Base-by-base conservation (phyloP, 2,797 vertebrate genomes). In the Enteromius mattozi region DNA sequence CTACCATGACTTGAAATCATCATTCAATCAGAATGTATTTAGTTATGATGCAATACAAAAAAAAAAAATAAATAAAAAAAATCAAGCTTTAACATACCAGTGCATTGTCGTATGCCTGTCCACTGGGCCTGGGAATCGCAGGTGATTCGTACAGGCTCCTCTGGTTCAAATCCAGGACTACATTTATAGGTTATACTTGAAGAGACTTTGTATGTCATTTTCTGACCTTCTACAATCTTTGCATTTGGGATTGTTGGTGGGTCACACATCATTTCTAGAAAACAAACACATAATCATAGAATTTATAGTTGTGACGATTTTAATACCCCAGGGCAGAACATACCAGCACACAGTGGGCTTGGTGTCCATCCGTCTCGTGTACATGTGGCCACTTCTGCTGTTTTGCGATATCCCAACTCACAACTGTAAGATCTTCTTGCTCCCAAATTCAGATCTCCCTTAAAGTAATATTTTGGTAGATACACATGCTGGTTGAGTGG, bases 331-430 rank as follows among this genome's bases (percentile, higher is more conserved):
- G 12, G n/a, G 10, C n/a, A 45, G 19, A 56, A 83, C 76, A 35
- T 75, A 91, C 89, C 47, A 80, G 24, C 35, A 83, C 89, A 91
- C 3, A 84, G 83, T 59, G 51, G 61, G 8, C 77, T 30, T 49
- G 92, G 92, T 1, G 0, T 37, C 93, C 92, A 94, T 0, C 92
- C 93, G 0, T 47, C 4, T 87, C 83, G 84, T 83, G 85, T 91
- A 81, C 94, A 95, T 10, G 2, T 88, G 24, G 89, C 88, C 0
- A 0, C 0, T 0, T 0, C 0, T 21, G 0, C 0, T 30, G 21
- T 27, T 0, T 0, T 3, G 19, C 0, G 27, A 83, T 86, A 93
- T 24, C 63, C 71, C 0, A 0, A 0, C 0, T 0, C 0, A 89
- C 94, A 95, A 0, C 0, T 0, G 69, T 92, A 94, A 0, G 0